Base-by-base conservation (phyloP, 2,797 vertebrate species). In the Eupleurogrammus muticus region DNA sequence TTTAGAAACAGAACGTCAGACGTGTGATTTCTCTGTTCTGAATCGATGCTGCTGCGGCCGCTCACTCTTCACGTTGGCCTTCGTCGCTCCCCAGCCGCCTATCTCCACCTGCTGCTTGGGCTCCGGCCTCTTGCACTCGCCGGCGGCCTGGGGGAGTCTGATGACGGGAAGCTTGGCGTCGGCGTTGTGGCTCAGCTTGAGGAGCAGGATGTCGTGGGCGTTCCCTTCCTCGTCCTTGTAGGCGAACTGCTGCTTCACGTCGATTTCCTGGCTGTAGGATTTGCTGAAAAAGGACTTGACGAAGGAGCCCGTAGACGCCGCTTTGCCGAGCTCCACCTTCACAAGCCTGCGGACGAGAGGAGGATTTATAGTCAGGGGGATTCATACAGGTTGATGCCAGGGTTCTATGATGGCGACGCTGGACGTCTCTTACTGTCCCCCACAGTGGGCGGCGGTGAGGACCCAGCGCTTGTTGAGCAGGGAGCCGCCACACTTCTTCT, bases 401-500 rank as follows among this genome's bases (percentile, higher is more conserved):
- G 32, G 49, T 56, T 1, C 12, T 0, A 0, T 47, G 3, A 48
- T 34, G 21, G 9, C 9, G 8, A 52, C 17, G 14, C 46, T 42
- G 10, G 0, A 13, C 11, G 44, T 63, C 2, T 52, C 76, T 80
- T 80, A 85, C 83, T 14, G 56, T 40, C 56, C 57, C 7, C 48
- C 83, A 66, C 83, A 85, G 65, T 84, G 76, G 57, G 64, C 58
- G 12, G 80, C 80, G 2, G 71, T 82, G 64, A 85, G 49, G 64
- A 82, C 44, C 83, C 83, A 85, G 59, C 38, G 60, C 13, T 55
- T 50, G 70, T 82, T 80, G 14, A 85, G 16, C 65, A 85, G 62
- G 36, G 83, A 12, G 0, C 77, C 77, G 32, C 68, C 32, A 3
- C 83, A 80, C 12, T 0, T 0, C 42, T 3, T 59, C 2, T 40